Evolutionary conservation across 2,113 vertebrate genomes (phyloP).

Genomic region (Aphyosemion australe): DNA sequence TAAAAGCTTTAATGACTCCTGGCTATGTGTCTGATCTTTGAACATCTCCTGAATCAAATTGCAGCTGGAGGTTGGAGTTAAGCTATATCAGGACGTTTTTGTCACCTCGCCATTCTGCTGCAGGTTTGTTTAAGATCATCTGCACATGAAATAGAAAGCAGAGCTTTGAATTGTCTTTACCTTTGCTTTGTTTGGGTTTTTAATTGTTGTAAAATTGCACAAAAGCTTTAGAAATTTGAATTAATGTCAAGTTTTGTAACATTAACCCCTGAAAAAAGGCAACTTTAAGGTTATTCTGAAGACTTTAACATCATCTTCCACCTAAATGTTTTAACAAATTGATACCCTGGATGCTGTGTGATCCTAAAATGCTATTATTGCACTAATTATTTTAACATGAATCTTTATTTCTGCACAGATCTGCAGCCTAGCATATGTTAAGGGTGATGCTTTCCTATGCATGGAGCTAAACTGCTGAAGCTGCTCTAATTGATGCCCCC

Average conservation of each 20-base stretch:
- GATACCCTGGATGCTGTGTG: too few species aligned
- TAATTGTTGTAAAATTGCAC: too few species aligned
- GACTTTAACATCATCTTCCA: too few species aligned
- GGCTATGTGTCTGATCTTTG: conserved; percentile 56
- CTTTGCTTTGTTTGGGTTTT: too few species aligned
- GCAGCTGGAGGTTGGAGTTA: conserved; percentile 26
- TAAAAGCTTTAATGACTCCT: conserved; percentile 6
- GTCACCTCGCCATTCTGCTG: not conserved
- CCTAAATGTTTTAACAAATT: too few species aligned
- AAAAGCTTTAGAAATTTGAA: too few species aligned
- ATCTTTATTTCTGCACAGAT: not conserved
- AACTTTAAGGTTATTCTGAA: too few species aligned
- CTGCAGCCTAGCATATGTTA: not conserved
- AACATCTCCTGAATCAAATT: conserved; percentile 38
- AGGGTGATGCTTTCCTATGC: conserved; percentile 1
- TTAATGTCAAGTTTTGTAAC: too few species aligned
- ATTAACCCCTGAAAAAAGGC: too few species aligned
- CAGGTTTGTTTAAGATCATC: not conserved
- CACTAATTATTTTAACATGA: not conserved
- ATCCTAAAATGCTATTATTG: too few species aligned
- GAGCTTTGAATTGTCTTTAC: too few species aligned
- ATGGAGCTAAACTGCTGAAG: conserved; percentile 8
- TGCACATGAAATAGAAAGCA: too few species aligned
- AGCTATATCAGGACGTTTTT: conserved; percentile 7
- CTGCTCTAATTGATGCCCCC: conserved; percentile 26